Conservation (phyloP, 2,113 vertebrate genomes). For the Coryphaenoides rupestris region DNA sequence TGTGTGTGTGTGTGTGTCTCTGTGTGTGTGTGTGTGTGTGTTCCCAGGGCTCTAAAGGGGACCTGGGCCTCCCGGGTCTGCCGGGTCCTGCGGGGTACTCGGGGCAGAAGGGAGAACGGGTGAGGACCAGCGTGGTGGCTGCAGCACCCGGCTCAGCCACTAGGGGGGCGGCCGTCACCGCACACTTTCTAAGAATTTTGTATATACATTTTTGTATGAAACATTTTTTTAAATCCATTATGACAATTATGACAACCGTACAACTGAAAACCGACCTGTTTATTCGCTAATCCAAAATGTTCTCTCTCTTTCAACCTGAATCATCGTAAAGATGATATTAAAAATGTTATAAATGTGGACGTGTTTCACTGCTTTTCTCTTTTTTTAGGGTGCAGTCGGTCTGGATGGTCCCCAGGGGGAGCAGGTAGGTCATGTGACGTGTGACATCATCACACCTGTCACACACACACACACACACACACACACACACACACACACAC, state of each 20-base stretch:
- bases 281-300: too few relatives aligned
- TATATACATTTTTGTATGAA: too few relatives aligned
- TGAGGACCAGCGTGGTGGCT: slow-evolving; percentile 63
- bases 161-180: too few relatives aligned
- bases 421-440: slow-evolving; percentile 72
- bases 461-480: too few relatives aligned
- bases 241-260: too few relatives aligned
- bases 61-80: slow-evolving; percentile 85
- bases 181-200: not conserved
- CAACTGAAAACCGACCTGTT: too few relatives aligned
- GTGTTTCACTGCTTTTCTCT: not conserved
- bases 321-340: too few relatives aligned
- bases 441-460: too few relatives aligned
- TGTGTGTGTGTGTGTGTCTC: slow-evolving; percentile 15
- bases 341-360: not conserved
- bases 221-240: too few relatives aligned
- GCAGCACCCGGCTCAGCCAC: too few relatives aligned
- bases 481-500: too few relatives aligned
- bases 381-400: slow-evolving; percentile 81
- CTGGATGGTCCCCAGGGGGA: slow-evolving; percentile 86
- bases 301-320: too few relatives aligned
- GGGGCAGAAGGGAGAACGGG: slow-evolving; percentile 88
- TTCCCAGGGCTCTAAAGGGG: slow-evolving; percentile 83
- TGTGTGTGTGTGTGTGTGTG: slow-evolving; percentile 42
- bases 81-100: slow-evolving; percentile 86